A percentile compares a stretch with the other conserved stretches of the same genome.
These are phyloP conservation scores for Pseudonaja textilis DNA, from an alignment of 2,113 vertebrate species.

Conservation along the genomic window DNA sequence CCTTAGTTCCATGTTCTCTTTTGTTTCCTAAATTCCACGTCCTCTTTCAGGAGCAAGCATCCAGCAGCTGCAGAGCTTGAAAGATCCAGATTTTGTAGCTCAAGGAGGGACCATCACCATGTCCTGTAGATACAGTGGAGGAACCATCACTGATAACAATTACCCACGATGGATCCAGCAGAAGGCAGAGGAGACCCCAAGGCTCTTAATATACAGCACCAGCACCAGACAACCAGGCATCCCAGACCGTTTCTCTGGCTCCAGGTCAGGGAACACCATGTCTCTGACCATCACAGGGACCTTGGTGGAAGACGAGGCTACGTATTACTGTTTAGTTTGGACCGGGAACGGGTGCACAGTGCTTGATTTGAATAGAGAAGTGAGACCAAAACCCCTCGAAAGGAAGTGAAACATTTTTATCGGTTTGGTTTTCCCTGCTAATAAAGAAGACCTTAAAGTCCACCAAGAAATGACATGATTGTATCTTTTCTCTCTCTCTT, in stretches of 20 bases:
- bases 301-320: background rate
- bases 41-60: background rate
- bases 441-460: background rate
- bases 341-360: background rate
- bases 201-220: background rate
- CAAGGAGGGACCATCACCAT: background rate
- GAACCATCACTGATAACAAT: background rate
- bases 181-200: background rate
- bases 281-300: background rate
- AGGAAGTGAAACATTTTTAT: background rate
- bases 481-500: background rate
- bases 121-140: background rate
- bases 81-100: background rate
- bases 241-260: background rate
- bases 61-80: background rate
- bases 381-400: background rate
- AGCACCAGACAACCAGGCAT: background rate
- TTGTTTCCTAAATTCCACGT: background rate
- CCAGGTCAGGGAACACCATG: background rate
- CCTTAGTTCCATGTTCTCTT: background rate
- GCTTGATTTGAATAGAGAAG: background rate
- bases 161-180: conserved; percentile 17
- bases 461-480: background rate
- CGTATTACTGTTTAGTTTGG: background rate
- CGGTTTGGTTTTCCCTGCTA: background rate